A percentile compares a stretch with the other conserved stretches of the same genome.
Conservation (phyloP, 2,113 vertebrate species). For the Chrysochloris asiatica region DNA sequence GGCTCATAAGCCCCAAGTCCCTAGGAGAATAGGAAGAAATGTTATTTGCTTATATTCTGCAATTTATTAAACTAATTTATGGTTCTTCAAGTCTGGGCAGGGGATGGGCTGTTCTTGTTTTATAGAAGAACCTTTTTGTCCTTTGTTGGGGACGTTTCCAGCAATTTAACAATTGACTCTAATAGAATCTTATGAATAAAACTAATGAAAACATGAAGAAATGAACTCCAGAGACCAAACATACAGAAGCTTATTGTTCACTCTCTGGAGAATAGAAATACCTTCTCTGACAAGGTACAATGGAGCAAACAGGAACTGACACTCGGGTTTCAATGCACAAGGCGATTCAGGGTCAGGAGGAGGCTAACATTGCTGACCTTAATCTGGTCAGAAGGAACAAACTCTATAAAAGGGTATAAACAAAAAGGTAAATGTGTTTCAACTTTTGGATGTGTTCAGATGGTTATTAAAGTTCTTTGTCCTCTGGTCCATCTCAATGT, state of each 20-base stretch:
- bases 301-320: conserved; percentile 65
- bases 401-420: background rate
- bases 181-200: conserved; percentile 70
- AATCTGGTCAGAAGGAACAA: conserved; percentile 17
- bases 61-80: conserved; percentile 74
- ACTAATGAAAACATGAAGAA: conserved; percentile 77
- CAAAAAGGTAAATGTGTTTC: background rate
- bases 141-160: conserved; percentile 79
- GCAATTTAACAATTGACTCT: conserved; percentile 74
- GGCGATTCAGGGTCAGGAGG: conserved; percentile 1
- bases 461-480: conserved; percentile 24
- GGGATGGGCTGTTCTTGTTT: conserved; percentile 71
- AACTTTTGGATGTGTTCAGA: background rate
- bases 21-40: conserved; percentile 58
- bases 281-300: conserved; percentile 70
- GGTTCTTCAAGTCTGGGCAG: conserved; percentile 70
- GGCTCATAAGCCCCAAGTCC: conserved; percentile 40
- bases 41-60: conserved; percentile 59
- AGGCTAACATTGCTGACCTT: conserved; percentile 52
- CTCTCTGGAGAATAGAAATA: conserved; percentile 74
- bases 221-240: conserved; percentile 64
- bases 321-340: conserved; percentile 63
- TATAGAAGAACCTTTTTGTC: conserved; percentile 82
- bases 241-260: conserved; percentile 56
- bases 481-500: background rate